These are phyloP conservation scores for Actinostola sp. DNA, from an alignment of 92 coral and sea anemone species.

Conservation along the genomic window DNA sequence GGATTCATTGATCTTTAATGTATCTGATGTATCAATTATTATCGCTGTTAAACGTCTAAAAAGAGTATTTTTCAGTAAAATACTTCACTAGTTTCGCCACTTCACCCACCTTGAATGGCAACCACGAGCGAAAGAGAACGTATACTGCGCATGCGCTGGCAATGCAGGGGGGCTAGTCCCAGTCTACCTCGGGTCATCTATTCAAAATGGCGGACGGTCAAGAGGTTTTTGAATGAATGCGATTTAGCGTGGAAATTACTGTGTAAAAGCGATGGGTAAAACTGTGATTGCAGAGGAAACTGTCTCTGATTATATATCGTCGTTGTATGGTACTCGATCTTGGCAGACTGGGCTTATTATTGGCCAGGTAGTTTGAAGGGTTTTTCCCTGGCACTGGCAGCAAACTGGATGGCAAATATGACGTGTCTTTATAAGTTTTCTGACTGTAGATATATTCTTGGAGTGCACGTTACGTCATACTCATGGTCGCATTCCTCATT, in stretches of 20 bases:
- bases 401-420: not conserved
- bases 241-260: not conserved
- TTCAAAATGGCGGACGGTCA: conserved; percentile 60
- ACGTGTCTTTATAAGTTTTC: conserved; percentile 1
- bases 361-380: conserved; percentile 70
- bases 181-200: conserved; percentile 16
- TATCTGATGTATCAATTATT: not conserved
- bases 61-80: conserved; percentile 9
- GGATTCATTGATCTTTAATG: not conserved
- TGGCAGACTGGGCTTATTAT: conserved; percentile 88
- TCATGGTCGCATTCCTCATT: no score
- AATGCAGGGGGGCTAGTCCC: conserved; percentile 77
- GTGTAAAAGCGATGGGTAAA: conserved; percentile 67
- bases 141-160: conserved; percentile 77
- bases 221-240: not conserved
- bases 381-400: not conserved
- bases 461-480: no score
- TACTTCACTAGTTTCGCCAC: not conserved
- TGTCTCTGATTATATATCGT: conserved; percentile 74
- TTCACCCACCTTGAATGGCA: conserved; percentile 56
- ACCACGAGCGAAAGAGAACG: conserved; percentile 93
- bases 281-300: conserved; percentile 82
- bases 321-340: conserved; percentile 72
- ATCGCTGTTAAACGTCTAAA: not conserved
- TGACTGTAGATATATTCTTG: no score